These are phyloP conservation scores for Metellina segmentata DNA, from an alignment of 2,888 invertebrate species.

Conservation along the genomic window DNA sequence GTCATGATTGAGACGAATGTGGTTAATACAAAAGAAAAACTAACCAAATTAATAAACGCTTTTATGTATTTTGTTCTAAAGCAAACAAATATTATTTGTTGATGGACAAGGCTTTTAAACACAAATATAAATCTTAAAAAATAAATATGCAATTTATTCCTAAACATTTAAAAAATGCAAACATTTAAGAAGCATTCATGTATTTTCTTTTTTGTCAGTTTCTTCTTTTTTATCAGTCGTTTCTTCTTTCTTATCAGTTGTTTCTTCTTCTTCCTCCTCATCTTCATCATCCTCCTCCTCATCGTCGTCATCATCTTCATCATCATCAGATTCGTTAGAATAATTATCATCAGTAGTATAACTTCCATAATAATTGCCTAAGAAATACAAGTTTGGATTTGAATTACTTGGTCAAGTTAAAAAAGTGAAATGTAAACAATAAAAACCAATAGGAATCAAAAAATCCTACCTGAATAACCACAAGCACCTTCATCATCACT, in stretches of 20 bases:
- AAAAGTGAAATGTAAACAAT: background rate
- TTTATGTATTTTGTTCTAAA: too few relatives aligned
- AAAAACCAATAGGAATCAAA: background rate
- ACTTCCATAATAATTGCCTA: conserved; percentile 18
- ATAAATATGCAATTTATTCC: conserved; percentile 52
- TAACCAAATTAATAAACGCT: too few relatives aligned
- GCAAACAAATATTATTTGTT: too few relatives aligned
- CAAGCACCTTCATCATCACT: conserved; percentile 85
- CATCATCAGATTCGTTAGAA: conserved; percentile 50
- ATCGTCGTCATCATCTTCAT: conserved; percentile 69
- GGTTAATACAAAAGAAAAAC: too few relatives aligned
- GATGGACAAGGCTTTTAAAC: too few relatives aligned
- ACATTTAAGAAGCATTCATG: conserved; percentile 28
- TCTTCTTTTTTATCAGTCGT: conserved; percentile 2
- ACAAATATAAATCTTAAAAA: background rate
- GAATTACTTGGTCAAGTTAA: background rate
- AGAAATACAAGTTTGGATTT: background rate
- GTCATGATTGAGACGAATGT: too few relatives aligned
- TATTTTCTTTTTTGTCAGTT: conserved; percentile 49
- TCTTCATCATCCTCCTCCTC: conserved; percentile 78
- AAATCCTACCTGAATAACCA: conserved; percentile 78
- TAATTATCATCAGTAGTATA: conserved; percentile 53
- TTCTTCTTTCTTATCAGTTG: conserved; percentile 31
- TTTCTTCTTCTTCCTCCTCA: conserved; percentile 79
- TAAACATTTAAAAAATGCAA: conserved; percentile 6